Evolutionary conservation across 2,888 invertebrate species (phyloP).

Genomic region (Elysia crispata): DNA sequence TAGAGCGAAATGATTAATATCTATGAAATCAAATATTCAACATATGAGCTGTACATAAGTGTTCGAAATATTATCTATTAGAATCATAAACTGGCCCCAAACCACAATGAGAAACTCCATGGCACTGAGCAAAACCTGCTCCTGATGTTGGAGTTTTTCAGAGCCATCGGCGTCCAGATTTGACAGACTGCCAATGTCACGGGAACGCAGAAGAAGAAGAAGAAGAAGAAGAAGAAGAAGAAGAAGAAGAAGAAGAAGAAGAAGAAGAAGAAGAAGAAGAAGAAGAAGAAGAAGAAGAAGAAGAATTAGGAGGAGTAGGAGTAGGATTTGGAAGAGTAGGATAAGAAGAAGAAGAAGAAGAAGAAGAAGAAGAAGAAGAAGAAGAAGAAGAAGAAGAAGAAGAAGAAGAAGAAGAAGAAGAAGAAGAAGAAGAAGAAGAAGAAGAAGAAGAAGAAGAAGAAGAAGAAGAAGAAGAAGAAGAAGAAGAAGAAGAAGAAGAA

Average conservation of each 20-base stretch:
- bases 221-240: slow-evolving; percentile 3
- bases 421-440: slow-evolving; percentile 32
- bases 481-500: slow-evolving; percentile 9
- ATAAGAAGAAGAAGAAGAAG: too few species aligned
- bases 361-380: neutral
- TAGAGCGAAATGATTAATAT: too few species aligned
- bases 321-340: too few species aligned
- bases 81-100: too few species aligned
- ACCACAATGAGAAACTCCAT: too few species aligned
- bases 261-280: neutral
- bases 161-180: neutral
- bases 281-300: neutral
- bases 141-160: too few species aligned
- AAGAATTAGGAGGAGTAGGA: too few species aligned
- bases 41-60: too few species aligned
- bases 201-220: too few species aligned
- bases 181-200: neutral
- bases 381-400: neutral
- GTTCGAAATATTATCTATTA: too few species aligned
- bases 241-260: neutral
- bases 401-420: neutral
- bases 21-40: too few species aligned
- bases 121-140: too few species aligned
- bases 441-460: slow-evolving; percentile 27
- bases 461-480: slow-evolving; percentile 24